Conservation (phyloP, 2,113 vertebrate genomes). For the Silurus asotus region DNA sequence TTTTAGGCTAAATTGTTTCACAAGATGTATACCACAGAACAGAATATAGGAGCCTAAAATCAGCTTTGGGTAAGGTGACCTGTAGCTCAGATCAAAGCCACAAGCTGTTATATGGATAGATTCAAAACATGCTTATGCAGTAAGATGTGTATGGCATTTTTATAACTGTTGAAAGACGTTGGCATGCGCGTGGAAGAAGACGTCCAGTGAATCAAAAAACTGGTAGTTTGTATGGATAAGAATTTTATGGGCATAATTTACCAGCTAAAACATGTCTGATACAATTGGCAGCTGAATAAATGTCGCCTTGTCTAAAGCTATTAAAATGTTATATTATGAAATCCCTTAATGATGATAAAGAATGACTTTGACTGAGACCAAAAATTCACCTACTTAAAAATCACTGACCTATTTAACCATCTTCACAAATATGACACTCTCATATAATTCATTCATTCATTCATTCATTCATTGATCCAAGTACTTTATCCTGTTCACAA, state of each 20-base stretch:
- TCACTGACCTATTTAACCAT: neutral
- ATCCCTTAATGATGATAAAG: neutral
- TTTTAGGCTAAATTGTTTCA: neutral
- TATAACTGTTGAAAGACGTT: neutral
- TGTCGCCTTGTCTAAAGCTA: neutral
- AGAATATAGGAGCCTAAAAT: too few relatives aligned
- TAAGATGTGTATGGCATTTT: neutral
- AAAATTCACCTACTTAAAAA: neutral
- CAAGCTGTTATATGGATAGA: conserved; percentile 8
- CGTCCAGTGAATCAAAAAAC: neutral
- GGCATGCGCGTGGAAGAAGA: neutral
- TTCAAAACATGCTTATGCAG: neutral
- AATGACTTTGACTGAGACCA: neutral
- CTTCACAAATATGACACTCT: neutral
- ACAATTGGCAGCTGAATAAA: neutral
- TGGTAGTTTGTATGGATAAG: neutral
- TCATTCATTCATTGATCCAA: neutral
- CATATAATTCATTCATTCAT: neutral
- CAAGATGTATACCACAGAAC: neutral
- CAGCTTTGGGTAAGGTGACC: conserved; percentile 5
- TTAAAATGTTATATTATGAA: neutral
- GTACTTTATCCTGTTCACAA: neutral
- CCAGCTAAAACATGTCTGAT: neutral
- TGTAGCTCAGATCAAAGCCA: neutral
- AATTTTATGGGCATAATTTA: neutral